These are phyloP conservation scores for Cliona cf. orientalis DNA, from an alignment of 37 sponge, comb jelly and placozoan species.

Conservation along the genomic window DNA sequence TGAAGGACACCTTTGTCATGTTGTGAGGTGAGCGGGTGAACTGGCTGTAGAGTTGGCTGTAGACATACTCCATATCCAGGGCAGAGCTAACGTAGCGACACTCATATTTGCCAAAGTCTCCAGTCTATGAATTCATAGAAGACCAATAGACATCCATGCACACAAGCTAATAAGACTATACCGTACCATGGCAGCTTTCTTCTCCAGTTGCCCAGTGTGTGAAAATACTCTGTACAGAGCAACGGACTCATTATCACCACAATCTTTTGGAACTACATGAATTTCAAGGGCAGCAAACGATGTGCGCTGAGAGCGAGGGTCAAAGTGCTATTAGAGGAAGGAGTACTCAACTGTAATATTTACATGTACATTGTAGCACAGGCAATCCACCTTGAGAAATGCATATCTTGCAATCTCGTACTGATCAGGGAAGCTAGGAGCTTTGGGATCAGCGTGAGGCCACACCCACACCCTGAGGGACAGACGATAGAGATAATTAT, in stretches of 20 bases:
- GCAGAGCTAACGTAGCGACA: conserved; percentile 75
- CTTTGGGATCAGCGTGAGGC: conserved; percentile 52
- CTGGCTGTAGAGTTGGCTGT: conserved; percentile 66
- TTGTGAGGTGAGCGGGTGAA: conserved; percentile 64
- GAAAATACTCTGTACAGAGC: conserved; percentile 55
- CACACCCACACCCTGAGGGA: conserved; percentile 63
- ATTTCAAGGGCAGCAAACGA: conserved; percentile 75
- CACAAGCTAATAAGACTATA: not conserved
- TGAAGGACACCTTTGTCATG: conserved; percentile 48
- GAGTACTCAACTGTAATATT: not conserved
- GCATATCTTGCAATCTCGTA: conserved; percentile 81
- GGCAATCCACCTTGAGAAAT: conserved; percentile 60
- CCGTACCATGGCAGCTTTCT: conserved; percentile 39
- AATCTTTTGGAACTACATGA: conserved; percentile 37
- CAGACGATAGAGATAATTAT: not conserved
- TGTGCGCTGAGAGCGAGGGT: conserved; percentile 46
- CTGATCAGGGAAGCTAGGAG: conserved; percentile 48
- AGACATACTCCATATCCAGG: conserved; percentile 84
- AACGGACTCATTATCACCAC: not conserved
- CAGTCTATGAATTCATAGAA: conserved; percentile 40
- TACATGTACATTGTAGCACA: not conserved
- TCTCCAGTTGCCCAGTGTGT: conserved; percentile 70
- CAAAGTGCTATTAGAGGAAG: conserved; percentile 33
- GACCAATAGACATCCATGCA: not conserved
- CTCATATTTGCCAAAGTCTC: conserved; percentile 63